A percentile compares a stretch with the other conserved stretches of the same genome.
Evolutionary conservation across 2,888 invertebrate species (phyloP).

Genomic region (Habroteleia sp.): DNA sequence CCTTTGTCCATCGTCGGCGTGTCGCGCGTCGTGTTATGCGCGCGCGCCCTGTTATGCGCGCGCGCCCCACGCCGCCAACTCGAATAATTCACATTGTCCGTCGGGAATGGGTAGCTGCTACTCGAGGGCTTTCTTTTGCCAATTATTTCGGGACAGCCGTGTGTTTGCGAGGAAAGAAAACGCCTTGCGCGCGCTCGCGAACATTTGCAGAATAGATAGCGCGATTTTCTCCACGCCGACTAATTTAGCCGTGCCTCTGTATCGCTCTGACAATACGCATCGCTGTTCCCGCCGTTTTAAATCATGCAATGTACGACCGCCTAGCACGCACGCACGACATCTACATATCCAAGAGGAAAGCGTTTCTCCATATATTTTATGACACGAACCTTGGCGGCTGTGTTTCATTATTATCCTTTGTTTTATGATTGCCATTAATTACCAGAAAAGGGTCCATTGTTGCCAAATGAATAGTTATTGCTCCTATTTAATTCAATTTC

Average conservation of each 20-base stretch:
- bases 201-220: constrained; percentile 77
- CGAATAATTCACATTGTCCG: constrained; percentile 81
- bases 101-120: constrained; percentile 76
- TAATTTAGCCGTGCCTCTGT: constrained; percentile 72
- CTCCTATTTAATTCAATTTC: constrained; percentile 21
- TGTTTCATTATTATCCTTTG: constrained; percentile 49
- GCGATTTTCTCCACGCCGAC: constrained; percentile 77
- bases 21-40: constrained; percentile 42
- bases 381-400: constrained; percentile 41
- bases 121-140: constrained; percentile 79
- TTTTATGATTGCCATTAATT: constrained; percentile 46
- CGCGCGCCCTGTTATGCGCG: too few species aligned
- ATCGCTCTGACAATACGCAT: constrained; percentile 57
- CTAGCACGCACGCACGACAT: constrained; percentile 43
- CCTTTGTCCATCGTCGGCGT: constrained; percentile 48
- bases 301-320: constrained; percentile 58
- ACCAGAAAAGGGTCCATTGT: constrained; percentile 35
- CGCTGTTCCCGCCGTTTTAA: constrained; percentile 63
- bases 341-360: constrained; percentile 42
- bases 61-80: constrained; percentile 79
- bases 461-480: constrained; percentile 19
- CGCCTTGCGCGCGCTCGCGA: constrained; percentile 67
- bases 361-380: constrained; percentile 49
- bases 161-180: constrained; percentile 78
- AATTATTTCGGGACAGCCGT: constrained; percentile 79